Percentiles rank a stretch among this genome's conserved stretches.
phyloP scores from a whole-genome alignment of 2,797 vertebrate species.

The Rousettus madagascariensis region DNA sequence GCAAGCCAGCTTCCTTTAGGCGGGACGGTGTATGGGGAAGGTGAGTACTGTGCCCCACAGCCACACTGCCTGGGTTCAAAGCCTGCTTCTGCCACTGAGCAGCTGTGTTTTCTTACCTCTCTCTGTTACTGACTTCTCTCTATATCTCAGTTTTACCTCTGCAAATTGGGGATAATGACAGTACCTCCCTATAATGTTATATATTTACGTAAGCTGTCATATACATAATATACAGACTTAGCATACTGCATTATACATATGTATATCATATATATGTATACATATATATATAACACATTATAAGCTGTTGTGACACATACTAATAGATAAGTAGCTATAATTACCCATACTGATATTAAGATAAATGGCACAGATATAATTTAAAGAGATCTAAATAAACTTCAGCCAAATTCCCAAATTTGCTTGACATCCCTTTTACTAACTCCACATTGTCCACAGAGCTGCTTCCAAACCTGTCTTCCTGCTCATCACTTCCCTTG shows the following conservation, averaged over 20 bases:
- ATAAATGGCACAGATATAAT: neutral
- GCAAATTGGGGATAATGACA: neutral
- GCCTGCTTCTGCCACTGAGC: neutral
- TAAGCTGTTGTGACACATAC: neutral
- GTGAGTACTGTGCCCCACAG: no score
- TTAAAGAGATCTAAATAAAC: neutral
- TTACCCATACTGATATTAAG: neutral
- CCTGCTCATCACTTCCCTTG: neutral
- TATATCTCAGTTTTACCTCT: neutral
- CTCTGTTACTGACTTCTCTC: neutral
- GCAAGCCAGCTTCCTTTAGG: neutral
- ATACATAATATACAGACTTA: no score
- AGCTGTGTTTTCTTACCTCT: neutral
- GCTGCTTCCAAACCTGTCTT: neutral
- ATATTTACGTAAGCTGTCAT: no score
- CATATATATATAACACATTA: no score
- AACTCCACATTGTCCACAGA: neutral
- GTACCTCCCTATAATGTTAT: neutral
- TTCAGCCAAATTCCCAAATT: neutral
- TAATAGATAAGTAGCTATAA: neutral
- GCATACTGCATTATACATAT: no score
- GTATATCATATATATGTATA: no score
- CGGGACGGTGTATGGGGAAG: neutral
- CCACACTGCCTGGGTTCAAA: neutral
- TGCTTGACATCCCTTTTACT: neutral